phyloP scores from a whole-genome alignment of 2,797 vertebrate species.

The Crenuchus spilurus region DNA sequence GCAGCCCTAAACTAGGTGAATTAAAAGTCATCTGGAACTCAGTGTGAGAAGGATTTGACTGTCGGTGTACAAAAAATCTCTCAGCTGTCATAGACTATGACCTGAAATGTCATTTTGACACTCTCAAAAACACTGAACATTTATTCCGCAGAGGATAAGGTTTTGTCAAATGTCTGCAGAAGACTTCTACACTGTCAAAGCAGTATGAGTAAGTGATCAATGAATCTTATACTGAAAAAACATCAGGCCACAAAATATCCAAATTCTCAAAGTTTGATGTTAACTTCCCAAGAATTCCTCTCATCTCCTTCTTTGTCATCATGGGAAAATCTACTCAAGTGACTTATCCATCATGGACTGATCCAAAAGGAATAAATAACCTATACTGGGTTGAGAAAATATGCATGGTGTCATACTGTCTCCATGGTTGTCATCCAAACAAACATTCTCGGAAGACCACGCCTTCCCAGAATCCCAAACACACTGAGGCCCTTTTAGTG shows the following conservation, averaged over 20 bases:
- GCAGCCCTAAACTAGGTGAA: no score
- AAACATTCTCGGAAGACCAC: constrained; percentile 36
- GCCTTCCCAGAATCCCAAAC: constrained; percentile 13
- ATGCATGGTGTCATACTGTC: constrained; percentile 29
- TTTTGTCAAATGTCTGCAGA: neutral
- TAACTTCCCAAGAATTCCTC: constrained; percentile 1
- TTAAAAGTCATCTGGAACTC: neutral
- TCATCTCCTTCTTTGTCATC: neutral
- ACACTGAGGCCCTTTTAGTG: constrained; percentile 27
- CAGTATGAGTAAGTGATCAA: neutral
- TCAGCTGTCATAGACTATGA: neutral
- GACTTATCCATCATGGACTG: neutral
- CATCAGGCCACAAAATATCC: no score
- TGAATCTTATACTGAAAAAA: no score
- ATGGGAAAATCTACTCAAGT: neutral
- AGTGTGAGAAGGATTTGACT: neutral
- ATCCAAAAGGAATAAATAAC: constrained; percentile 2
- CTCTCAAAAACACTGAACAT: neutral
- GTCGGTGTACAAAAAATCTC: neutral
- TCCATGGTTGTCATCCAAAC: constrained; percentile 45
- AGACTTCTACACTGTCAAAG: neutral
- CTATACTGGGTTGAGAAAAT: neutral
- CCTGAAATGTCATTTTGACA: constrained; percentile 5
- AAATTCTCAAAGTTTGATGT: neutral
- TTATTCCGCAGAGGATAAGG: neutral